phyloP scores from a whole-genome alignment of 1,140 invertebrate species.

The Nymphalis io region DNA sequence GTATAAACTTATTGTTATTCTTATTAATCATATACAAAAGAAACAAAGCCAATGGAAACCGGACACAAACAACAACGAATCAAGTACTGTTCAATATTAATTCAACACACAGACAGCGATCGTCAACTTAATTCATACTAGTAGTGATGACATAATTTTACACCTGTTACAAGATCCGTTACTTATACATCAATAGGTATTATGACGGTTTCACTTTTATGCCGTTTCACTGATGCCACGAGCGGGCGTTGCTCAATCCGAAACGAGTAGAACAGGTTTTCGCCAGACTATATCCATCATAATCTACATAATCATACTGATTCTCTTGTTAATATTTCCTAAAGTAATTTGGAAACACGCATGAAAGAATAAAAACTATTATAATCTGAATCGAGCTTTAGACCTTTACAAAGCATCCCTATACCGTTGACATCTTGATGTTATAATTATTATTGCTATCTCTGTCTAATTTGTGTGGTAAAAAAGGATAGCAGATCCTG shows the following conservation, averaged over 20 bases:
- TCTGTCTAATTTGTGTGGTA: too few species aligned
- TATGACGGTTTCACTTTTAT: slow-evolving; percentile 5
- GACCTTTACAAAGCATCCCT: too few species aligned
- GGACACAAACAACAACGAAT: too few species aligned
- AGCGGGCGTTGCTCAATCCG: not conserved
- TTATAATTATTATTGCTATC: too few species aligned
- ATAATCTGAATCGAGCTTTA: too few species aligned
- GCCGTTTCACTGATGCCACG: not conserved
- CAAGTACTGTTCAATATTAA: too few species aligned
- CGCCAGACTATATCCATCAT: not conserved
- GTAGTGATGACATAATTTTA: not conserved
- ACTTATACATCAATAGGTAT: not conserved
- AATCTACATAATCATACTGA: slow-evolving; percentile 4
- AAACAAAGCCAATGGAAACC: too few species aligned
- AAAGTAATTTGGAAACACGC: not conserved
- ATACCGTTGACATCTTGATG: too few species aligned
- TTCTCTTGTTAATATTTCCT: not conserved
- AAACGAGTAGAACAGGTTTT: slow-evolving; percentile 2
- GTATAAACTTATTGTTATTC: too few species aligned
- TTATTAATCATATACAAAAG: too few species aligned
- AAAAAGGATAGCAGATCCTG: too few species aligned
- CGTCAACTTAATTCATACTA: not conserved
- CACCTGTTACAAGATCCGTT: slow-evolving; percentile 7
- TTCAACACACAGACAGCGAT: not conserved
- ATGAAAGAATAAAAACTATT: too few species aligned